phyloP scores from a whole-genome alignment of 1,140 invertebrate genomes.

The Drosophila bocqueti region DNA sequence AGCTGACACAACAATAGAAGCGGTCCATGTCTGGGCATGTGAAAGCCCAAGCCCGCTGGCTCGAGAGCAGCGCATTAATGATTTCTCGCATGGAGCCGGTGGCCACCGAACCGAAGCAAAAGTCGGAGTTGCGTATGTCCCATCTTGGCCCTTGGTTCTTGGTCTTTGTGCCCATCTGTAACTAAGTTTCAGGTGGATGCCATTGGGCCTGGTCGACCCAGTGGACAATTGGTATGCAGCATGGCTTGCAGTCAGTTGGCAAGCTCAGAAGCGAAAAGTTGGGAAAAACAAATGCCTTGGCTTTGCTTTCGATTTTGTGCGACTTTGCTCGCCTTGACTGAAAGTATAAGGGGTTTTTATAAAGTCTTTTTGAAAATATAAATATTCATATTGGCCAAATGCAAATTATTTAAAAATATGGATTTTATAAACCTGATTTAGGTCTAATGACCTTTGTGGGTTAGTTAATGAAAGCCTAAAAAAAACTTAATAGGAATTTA shows the following conservation, averaged over 20 bases:
- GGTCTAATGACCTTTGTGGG: not conserved
- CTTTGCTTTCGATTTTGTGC: slow-evolving; percentile 44
- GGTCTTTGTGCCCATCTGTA: slow-evolving; percentile 24
- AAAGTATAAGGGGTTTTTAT: slow-evolving; percentile 8
- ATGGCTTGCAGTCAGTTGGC: slow-evolving; percentile 43
- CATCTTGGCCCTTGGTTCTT: slow-evolving; percentile 38
- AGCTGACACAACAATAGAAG: slow-evolving; percentile 80
- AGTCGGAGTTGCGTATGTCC: slow-evolving; percentile 20
- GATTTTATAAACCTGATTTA: not conserved
- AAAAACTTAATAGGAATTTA: not conserved
- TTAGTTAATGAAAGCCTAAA: not conserved
- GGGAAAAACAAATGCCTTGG: slow-evolving; percentile 40
- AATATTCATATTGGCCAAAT: not conserved
- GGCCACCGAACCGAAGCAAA: slow-evolving; percentile 9
- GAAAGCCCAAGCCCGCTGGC: slow-evolving; percentile 31
- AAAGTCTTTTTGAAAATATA: slow-evolving; percentile 43
- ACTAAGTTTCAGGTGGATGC: slow-evolving; percentile 11
- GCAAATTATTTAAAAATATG: slow-evolving; percentile 1
- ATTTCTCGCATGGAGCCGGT: slow-evolving; percentile 43
- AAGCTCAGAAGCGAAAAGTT: slow-evolving; percentile 30
- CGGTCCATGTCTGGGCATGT: slow-evolving; percentile 47
- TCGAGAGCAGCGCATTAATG: slow-evolving; percentile 36
- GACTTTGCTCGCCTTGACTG: slow-evolving; percentile 9
- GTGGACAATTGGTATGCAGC: slow-evolving; percentile 78
- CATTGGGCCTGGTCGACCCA: slow-evolving; percentile 42